phyloP scores from a whole-genome alignment of 2,797 vertebrate genomes.

The Emydoidea blandingii region DNA sequence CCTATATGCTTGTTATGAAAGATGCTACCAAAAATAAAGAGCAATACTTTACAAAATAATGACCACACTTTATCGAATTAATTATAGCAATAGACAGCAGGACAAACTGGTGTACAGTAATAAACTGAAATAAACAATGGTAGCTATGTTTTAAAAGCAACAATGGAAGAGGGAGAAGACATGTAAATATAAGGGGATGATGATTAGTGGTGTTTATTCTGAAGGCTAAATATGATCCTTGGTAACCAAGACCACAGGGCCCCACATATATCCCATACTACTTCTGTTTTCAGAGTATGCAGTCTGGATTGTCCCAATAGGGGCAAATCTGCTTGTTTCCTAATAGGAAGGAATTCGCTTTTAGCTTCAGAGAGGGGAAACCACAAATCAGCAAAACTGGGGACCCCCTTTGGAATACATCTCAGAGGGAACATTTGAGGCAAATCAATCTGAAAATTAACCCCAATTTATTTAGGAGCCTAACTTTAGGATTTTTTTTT shows the following conservation, averaged over 20 bases:
- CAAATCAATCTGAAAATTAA: not conserved
- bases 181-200: accelerated
- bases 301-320: not conserved
- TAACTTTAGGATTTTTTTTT: not conserved
- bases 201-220: not conserved
- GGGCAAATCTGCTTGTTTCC: not conserved
- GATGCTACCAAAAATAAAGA: not conserved
- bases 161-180: not conserved
- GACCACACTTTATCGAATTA: not conserved
- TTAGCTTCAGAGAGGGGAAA: not conserved
- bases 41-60: not conserved
- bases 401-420: not conserved
- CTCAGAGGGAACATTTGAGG: not conserved
- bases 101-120: not conserved
- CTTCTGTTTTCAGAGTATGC: not conserved
- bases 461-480: not conserved
- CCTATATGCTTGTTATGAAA: not conserved
- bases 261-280: not conserved
- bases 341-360: not conserved
- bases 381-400: not conserved
- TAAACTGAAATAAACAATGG: not conserved
- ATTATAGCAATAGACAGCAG: not conserved
- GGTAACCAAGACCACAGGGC: not conserved
- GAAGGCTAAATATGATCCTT: too few species aligned
- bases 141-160: not conserved